Percentiles rank a stretch among this genome's conserved stretches.
Evolutionary conservation across 2,113 vertebrate species (phyloP).

Genomic region (Crotalus helleri): DNA sequence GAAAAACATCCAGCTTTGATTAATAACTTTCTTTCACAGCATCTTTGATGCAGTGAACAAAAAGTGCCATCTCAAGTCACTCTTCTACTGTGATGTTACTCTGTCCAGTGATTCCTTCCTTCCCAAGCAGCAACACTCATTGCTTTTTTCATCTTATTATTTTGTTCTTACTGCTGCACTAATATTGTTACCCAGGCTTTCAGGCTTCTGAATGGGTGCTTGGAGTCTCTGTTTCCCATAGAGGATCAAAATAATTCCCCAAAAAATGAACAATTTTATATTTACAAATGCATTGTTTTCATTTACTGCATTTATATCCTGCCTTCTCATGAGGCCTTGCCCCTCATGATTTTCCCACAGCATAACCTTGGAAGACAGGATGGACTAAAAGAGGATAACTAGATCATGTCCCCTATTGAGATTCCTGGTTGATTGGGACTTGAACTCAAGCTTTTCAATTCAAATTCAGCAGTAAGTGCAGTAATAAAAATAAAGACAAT

Average conservation of each 20-base stretch:
- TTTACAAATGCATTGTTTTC: neutral
- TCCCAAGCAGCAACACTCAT: slow-evolving; percentile 12
- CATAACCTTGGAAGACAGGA: neutral
- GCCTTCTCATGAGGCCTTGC: neutral
- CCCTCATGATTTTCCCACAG: neutral
- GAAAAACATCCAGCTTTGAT: slow-evolving; percentile 40
- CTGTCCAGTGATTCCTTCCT: slow-evolving; percentile 28
- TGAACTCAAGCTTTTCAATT: neutral
- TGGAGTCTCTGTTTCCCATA: neutral
- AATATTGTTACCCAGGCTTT: slow-evolving; percentile 1
- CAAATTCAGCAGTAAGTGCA: neutral
- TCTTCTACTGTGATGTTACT: slow-evolving; percentile 39
- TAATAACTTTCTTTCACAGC: slow-evolving; percentile 42
- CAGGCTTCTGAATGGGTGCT: neutral
- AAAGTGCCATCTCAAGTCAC: slow-evolving; percentile 45
- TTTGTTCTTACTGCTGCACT: slow-evolving; percentile 5
- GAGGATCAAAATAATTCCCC: neutral
- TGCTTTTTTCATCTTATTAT: slow-evolving; percentile 23
- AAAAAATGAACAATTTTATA: neutral
- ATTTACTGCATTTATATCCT: neutral
- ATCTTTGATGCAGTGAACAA: slow-evolving; percentile 35
- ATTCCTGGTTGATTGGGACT: neutral
- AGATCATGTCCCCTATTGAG: neutral
- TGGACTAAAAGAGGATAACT: neutral
- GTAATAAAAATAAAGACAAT: neutral